phyloP scores from a whole-genome alignment of 1,140 invertebrate genomes.

The Pogonomyrmex californicus region DNA sequence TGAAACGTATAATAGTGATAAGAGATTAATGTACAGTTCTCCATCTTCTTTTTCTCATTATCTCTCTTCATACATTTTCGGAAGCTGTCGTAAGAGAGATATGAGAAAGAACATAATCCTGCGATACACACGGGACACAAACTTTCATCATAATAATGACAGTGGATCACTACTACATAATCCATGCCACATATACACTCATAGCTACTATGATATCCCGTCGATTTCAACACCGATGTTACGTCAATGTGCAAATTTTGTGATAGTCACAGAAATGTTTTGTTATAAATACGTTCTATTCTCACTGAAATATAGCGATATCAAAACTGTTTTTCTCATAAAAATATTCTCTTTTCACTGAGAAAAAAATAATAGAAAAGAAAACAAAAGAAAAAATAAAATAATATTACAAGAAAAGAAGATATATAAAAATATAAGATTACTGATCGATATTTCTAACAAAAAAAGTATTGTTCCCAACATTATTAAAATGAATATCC shows the following conservation, averaged over 20 bases:
- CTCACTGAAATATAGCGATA: too few species aligned
- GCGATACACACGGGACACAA: background rate
- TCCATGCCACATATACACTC: background rate
- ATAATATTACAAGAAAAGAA: background rate
- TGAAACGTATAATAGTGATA: conserved; percentile 64
- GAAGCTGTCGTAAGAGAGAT: conserved; percentile 39
- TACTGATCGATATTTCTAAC: background rate
- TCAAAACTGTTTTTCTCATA: too few species aligned
- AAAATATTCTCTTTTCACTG: too few species aligned
- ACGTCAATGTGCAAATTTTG: background rate
- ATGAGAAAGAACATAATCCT: background rate
- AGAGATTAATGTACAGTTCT: conserved; percentile 69
- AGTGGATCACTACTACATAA: conserved; percentile 7
- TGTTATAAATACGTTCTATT: background rate
- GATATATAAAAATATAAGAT: background rate
- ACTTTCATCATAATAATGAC: conserved; percentile 18
- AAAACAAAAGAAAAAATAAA: background rate
- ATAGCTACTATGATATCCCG: conserved; percentile 23
- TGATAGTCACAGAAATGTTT: background rate
- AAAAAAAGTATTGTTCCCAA: background rate
- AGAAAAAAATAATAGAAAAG: background rate
- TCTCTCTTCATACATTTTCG: conserved; percentile 57
- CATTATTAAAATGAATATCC: background rate
- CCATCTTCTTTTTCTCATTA: conserved; percentile 67
- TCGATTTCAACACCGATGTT: conserved; percentile 15